Base-by-base conservation (phyloP, 2,797 vertebrate species). In the Argya squamiceps region DNA sequence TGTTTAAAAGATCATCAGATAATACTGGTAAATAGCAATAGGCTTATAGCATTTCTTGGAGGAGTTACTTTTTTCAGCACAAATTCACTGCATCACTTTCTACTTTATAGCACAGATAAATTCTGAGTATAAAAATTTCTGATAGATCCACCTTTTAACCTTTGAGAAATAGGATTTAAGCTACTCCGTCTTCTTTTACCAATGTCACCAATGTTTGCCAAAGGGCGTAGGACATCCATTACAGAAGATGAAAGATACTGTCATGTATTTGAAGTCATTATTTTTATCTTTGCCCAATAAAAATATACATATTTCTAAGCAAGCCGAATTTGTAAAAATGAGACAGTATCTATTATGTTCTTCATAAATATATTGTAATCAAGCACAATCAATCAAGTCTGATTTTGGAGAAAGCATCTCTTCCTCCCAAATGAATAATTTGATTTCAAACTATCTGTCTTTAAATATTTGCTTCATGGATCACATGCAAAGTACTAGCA, bases 1-100 rank as follows among this genome's bases (percentile, higher is more conserved):
- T 86, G 50, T 88, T 96, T 97, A 94, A 68, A 76, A 32, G 43
- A 74, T 91, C 74, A 89, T 95, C 88, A 87, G 84, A 7, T 96
- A 92, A 63, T 62, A 18, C 10, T 49, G 75, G 55, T 87, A 84
- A 96, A 85, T 82, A 96, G 81, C 56, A 95, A 85, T 30, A 84
- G 19, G 30, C n/a, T 96, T 81, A 80, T 13, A 89, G 46, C 53
- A 32, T 91, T 97, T 84, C 68, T 80, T 74, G n/a, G 21, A 81
- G 63, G 70, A 97, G 49, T 94, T 89, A 29, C 36, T 71, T 90
- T 97, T 96, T 93, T 24, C 16, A 79, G 39, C 59, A 86, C 47
- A 96, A 95, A 83, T 93, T 96, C 68, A 84, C 90, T 93, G 70
- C 32, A 91, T 88, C 53, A 6, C 43, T 87, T 96, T 84, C 86